These are phyloP conservation scores for Trachops cirrhosus DNA, from an alignment of 2,797 vertebrate species.

Conservation along the genomic window DNA sequence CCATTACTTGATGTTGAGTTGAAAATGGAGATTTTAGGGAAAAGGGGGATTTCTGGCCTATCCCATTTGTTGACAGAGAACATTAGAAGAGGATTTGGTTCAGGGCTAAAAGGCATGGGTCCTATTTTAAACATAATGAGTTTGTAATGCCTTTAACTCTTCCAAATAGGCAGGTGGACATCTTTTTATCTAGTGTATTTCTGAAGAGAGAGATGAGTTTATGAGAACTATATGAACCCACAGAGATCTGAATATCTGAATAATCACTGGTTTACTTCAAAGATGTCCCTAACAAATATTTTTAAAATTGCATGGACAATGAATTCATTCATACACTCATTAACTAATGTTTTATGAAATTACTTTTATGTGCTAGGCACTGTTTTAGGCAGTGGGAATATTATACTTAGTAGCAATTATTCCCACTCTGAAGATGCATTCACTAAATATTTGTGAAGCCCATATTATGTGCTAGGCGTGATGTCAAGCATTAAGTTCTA, in stretches of 20 bases:
- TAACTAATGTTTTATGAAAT: neutral
- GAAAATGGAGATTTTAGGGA: neutral
- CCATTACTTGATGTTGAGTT: neutral
- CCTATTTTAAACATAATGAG: neutral
- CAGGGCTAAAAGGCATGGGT: neutral
- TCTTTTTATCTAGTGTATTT: neutral
- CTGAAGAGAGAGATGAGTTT: neutral
- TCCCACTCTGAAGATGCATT: neutral
- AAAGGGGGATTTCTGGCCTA: neutral
- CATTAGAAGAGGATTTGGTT: neutral
- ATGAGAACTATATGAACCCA: neutral
- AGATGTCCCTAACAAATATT: neutral
- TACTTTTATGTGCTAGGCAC: neutral
- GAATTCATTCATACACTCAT: neutral
- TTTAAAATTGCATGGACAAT: neutral
- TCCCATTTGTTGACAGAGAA: neutral
- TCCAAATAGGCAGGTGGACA: neutral
- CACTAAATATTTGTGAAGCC: neutral
- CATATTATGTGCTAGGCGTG: neutral
- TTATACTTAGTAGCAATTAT: neutral
- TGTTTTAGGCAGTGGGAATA: neutral
- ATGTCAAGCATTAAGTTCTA: neutral
- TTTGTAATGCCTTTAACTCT: neutral
- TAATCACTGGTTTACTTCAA: neutral
- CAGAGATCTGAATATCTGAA: neutral